Conservation (phyloP, 2,888 invertebrate species). For the Eilema caniola region DNA sequence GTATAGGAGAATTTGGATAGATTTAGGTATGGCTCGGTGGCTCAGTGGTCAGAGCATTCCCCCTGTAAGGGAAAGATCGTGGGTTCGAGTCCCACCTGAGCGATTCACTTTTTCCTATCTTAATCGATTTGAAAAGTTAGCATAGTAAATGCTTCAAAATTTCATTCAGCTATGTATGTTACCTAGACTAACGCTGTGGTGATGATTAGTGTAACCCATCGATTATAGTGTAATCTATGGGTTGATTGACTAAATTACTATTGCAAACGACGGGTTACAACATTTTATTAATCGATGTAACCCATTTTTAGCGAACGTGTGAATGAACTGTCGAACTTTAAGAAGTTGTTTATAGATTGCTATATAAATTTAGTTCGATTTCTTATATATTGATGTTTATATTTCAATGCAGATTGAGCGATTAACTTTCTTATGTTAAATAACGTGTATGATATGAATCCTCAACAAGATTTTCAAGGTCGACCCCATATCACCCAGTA, state of each 20-base stretch:
- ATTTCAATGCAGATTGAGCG: not conserved
- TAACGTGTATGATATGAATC: not conserved
- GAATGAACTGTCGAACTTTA: conserved; percentile 24
- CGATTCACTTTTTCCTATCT: no score
- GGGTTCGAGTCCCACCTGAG: no score
- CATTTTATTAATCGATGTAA: conserved; percentile 36
- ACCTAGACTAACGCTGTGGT: not conserved
- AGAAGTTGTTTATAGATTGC: conserved; percentile 6
- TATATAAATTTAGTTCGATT: not conserved
- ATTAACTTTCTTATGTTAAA: not conserved
- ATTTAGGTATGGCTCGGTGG: no score
- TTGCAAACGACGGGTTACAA: conserved; percentile 33
- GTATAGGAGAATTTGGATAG: no score
- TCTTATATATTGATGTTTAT: not conserved
- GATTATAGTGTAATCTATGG: conserved; percentile 6
- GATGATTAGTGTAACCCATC: not conserved
- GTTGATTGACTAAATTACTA: conserved; percentile 26
- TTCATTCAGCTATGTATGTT: no score
- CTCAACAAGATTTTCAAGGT: no score
- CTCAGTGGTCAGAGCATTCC: no score
- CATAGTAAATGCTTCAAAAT: no score
- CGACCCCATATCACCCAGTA: no score
- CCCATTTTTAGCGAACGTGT: conserved; percentile 38
- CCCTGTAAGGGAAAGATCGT: no score
- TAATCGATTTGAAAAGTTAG: no score